These are phyloP conservation scores for Sebastiscus albofasciatus DNA, from an alignment of 2,797 vertebrate genomes.

Conservation along the genomic window DNA sequence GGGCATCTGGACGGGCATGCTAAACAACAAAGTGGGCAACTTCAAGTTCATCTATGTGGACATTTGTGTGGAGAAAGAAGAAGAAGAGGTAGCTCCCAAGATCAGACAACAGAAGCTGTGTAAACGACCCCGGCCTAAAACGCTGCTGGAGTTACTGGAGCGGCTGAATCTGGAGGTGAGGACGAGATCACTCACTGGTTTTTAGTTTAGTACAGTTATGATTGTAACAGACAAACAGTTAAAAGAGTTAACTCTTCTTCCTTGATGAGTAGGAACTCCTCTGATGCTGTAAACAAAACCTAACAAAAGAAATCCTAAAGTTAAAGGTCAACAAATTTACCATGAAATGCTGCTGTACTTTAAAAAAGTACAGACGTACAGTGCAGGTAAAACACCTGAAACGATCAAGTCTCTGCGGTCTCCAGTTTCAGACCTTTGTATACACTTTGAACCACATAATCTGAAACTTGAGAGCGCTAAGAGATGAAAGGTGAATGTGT, in stretches of 20 bases:
- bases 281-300: neutral
- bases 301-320: neutral
- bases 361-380: neutral
- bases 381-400: neutral
- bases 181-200: neutral
- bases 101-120: slow-evolving; percentile 83
- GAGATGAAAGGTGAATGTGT: neutral
- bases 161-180: slow-evolving; percentile 91
- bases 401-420: neutral
- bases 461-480: neutral
- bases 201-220: neutral
- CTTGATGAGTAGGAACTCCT: neutral
- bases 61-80: slow-evolving; percentile 84
- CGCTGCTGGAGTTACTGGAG: slow-evolving; percentile 91
- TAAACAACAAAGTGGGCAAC: slow-evolving; percentile 95
- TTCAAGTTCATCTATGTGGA: slow-evolving; percentile 99
- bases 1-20: slow-evolving; percentile 97
- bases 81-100: slow-evolving; percentile 83
- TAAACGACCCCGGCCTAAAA: slow-evolving; percentile 85
- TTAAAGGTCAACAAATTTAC: neutral
- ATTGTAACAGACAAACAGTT: neutral
- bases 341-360: neutral
- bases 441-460: neutral
- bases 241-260: neutral
- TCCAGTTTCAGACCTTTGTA: neutral